Percentiles rank a stretch among this genome's conserved stretches.
Conservation (phyloP, 1,140 invertebrate species). For the Pseudomyrmex pallidus region DNA sequence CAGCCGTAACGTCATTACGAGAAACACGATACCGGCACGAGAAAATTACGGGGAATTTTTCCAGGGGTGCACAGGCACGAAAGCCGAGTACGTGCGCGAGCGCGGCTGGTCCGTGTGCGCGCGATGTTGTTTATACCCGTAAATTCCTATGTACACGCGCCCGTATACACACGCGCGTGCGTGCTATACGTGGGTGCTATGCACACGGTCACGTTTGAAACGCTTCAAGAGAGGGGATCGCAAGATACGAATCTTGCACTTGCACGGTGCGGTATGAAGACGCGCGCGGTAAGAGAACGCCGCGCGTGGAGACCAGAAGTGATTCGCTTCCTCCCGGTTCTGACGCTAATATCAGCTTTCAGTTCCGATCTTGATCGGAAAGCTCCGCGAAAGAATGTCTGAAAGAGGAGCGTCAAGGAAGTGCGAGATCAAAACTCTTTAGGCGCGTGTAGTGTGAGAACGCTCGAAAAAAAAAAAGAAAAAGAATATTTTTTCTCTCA, state of each 20-base stretch:
- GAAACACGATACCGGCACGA: slow-evolving; percentile 66
- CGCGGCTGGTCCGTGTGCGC: slow-evolving; percentile 14
- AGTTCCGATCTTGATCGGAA: slow-evolving; percentile 60
- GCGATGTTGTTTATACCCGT: slow-evolving; percentile 29
- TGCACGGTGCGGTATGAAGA: slow-evolving; percentile 7
- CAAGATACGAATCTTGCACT: slow-evolving; percentile 61
- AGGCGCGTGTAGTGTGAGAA: not conserved
- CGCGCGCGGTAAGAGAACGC: slow-evolving; percentile 13
- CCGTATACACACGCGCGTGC: slow-evolving; percentile 49
- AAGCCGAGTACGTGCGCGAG: slow-evolving; percentile 45
- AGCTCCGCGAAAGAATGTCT: slow-evolving; percentile 25
- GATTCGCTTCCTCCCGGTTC: slow-evolving; percentile 51
- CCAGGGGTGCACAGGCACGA: slow-evolving; percentile 54
- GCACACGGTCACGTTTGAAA: slow-evolving; percentile 66
- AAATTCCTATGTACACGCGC: slow-evolving; percentile 53
- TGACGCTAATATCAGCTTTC: slow-evolving; percentile 49
- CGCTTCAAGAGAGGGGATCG: slow-evolving; percentile 59
- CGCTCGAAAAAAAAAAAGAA: not conserved
- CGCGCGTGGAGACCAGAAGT: slow-evolving; percentile 55
- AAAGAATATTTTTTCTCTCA: not conserved
- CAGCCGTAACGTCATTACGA: slow-evolving; percentile 70
- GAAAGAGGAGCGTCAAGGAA: slow-evolving; percentile 29
- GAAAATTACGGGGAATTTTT: slow-evolving; percentile 70
- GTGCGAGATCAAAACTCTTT: not conserved
- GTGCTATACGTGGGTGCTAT: slow-evolving; percentile 32